phyloP scores from a whole-genome alignment of 2,888 invertebrate species.

The Tuta absoluta region DNA sequence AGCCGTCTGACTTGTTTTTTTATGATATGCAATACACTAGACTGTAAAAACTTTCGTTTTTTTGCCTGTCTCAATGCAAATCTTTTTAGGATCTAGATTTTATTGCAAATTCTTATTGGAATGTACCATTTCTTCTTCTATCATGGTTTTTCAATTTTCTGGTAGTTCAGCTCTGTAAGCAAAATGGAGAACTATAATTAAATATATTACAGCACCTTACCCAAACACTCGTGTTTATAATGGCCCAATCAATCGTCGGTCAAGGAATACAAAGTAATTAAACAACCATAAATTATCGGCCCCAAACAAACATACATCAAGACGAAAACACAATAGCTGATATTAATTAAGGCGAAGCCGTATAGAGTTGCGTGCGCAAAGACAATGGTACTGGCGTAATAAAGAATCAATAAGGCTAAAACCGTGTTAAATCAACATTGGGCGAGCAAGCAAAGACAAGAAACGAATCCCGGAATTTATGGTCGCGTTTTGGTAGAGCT shows the following conservation, averaged over 20 bases:
- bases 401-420: slow-evolving; percentile 82
- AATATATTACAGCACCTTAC: neutral
- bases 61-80: too few species aligned
- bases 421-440: slow-evolving; percentile 81
- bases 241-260: slow-evolving; percentile 16
- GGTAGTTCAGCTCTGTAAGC: too few species aligned
- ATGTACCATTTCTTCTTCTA: too few species aligned
- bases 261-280: slow-evolving; percentile 21
- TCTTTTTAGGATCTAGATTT: too few species aligned
- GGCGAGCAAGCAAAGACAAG: slow-evolving; percentile 76
- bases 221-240: slow-evolving; percentile 15
- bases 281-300: slow-evolving; percentile 25
- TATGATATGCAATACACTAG: too few species aligned
- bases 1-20: too few species aligned
- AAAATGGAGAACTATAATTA: too few species aligned
- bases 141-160: too few species aligned
- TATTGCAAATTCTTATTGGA: too few species aligned
- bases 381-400: slow-evolving; percentile 70
- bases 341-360: slow-evolving; percentile 68
- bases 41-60: too few species aligned
- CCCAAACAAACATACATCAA: slow-evolving; percentile 52
- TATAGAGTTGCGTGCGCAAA: slow-evolving; percentile 66
- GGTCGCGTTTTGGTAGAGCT: slow-evolving; percentile 60
- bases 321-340: slow-evolving; percentile 52
- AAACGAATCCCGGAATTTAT: slow-evolving; percentile 79